phyloP scores from a whole-genome alignment of 2,888 invertebrate species.

The Rhynchonema sp. region DNA sequence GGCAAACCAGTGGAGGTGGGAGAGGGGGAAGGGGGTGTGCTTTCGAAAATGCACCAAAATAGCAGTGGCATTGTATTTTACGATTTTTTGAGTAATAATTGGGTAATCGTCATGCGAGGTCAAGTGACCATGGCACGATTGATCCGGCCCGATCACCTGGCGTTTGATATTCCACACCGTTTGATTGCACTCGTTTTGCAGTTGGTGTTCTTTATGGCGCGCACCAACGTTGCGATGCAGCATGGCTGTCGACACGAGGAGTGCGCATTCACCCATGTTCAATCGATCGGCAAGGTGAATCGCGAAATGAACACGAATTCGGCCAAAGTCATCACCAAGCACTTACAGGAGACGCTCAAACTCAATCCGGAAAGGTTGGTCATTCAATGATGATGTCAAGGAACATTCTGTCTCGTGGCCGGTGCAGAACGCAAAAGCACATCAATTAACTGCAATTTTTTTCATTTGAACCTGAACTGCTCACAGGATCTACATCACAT shows the following conservation, averaged over 20 bases:
- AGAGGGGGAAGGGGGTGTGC: too few relatives aligned
- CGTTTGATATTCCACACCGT: too few relatives aligned
- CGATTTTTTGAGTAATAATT: too few relatives aligned
- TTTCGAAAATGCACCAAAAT: too few relatives aligned
- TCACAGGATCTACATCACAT: neutral
- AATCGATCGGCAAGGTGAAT: neutral
- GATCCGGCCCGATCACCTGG: too few relatives aligned
- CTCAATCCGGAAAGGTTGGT: neutral
- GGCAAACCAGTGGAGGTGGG: neutral
- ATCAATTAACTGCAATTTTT: too few relatives aligned
- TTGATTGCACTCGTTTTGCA: neutral
- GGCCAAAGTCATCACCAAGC: neutral
- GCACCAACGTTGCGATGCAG: neutral
- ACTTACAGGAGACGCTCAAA: neutral
- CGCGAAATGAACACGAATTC: neutral
- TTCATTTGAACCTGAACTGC: too few relatives aligned
- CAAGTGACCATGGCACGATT: too few relatives aligned
- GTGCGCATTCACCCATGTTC: neutral
- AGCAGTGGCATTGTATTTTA: too few relatives aligned
- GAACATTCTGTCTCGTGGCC: neutral
- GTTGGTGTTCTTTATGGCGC: neutral
- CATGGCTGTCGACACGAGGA: neutral
- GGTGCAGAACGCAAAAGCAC: too few relatives aligned
- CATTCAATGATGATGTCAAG: too few relatives aligned
- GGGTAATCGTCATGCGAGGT: too few relatives aligned